phyloP scores from a whole-genome alignment of 2,797 vertebrate genomes.

The Alosa sapidissima region DNA sequence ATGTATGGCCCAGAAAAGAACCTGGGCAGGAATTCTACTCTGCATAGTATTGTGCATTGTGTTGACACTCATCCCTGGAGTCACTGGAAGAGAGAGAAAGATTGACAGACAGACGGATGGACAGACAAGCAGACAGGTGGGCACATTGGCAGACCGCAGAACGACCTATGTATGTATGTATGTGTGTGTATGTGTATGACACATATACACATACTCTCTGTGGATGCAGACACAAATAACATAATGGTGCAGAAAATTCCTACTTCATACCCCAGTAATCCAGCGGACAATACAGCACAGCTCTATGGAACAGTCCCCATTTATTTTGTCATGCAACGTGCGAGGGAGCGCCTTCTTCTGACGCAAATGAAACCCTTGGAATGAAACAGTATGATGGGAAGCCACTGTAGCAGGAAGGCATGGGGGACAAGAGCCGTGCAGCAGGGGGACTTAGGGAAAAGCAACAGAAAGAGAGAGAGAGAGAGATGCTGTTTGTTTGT shows the following conservation, averaged over 20 bases:
- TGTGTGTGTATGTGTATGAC: neutral
- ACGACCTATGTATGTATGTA: neutral
- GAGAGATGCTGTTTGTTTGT: constrained; percentile 26
- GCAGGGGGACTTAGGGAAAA: neutral
- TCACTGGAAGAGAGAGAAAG: neutral
- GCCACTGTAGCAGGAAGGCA: constrained; percentile 22
- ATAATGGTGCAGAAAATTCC: neutral
- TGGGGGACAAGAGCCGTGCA: constrained; percentile 28
- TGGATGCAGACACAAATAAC: neutral
- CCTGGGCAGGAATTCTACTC: neutral
- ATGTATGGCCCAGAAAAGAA: neutral
- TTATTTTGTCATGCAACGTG: no score
- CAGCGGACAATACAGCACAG: neutral
- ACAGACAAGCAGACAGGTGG: constrained; percentile 26
- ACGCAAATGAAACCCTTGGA: constrained; percentile 11
- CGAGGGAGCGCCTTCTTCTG: neutral
- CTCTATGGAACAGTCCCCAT: neutral
- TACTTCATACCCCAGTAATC: neutral
- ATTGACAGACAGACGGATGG: neutral
- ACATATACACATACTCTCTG: neutral
- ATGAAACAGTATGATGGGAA: neutral
- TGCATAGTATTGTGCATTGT: neutral
- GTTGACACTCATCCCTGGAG: no score
- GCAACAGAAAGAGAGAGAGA: constrained; percentile 16
- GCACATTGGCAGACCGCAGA: constrained; percentile 13